Conservation (phyloP, 1,140 invertebrate species). For the Drosophila truncata region DNA sequence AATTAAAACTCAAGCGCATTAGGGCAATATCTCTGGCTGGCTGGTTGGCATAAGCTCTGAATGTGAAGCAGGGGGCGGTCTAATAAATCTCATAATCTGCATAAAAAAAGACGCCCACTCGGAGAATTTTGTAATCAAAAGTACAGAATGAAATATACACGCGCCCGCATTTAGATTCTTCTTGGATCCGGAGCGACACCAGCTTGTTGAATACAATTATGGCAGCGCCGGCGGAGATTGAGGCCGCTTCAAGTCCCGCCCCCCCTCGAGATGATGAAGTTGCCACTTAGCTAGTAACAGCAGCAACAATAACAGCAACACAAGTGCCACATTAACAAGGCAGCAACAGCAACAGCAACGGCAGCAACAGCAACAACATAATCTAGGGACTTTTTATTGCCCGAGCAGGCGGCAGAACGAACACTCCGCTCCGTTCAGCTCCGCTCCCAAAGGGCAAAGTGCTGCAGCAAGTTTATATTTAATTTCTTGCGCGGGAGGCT, state of each 20-base stretch:
- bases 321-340: slow-evolving; percentile 59
- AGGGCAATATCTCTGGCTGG: slow-evolving; percentile 54
- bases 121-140: slow-evolving; percentile 51
- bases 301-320: slow-evolving; percentile 42
- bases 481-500: slow-evolving; percentile 69
- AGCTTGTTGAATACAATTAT: slow-evolving; percentile 84
- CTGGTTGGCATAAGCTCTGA: slow-evolving; percentile 37
- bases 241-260: slow-evolving; percentile 43
- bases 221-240: slow-evolving; percentile 62
- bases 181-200: slow-evolving; percentile 67
- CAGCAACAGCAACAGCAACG: slow-evolving; percentile 28
- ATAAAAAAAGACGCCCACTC: slow-evolving; percentile 54
- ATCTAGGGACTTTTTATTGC: slow-evolving; percentile 76
- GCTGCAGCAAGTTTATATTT: slow-evolving; percentile 77
- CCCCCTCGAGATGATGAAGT: slow-evolving; percentile 70
- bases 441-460: slow-evolving; percentile 49
- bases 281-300: slow-evolving; percentile 74
- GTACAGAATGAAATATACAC: slow-evolving; percentile 52
- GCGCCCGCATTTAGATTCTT: slow-evolving; percentile 43
- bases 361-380: slow-evolving; percentile 52
- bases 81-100: slow-evolving; percentile 79
- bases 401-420: slow-evolving; percentile 35
- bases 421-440: slow-evolving; percentile 7
- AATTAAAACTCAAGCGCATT: slow-evolving; percentile 79
- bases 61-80: slow-evolving; percentile 16